Evolutionary conservation across 2,797 vertebrate species (phyloP), one percentile per base, ranked within the genome.

Genomic region (Choloepus didactylus): DNA sequence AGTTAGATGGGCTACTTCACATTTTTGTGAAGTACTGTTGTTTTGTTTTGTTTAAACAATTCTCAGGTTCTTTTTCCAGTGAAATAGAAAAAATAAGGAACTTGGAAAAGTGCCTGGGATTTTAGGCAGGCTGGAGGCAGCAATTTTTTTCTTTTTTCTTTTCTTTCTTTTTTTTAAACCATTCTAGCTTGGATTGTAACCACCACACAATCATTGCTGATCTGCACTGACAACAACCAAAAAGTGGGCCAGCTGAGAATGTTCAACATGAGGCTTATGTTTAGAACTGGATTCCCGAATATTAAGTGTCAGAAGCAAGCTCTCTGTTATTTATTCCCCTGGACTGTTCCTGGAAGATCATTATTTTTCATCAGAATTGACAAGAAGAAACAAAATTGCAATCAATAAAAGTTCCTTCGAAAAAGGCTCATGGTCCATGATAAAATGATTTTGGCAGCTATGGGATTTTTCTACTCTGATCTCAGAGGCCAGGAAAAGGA

Each of bases 341-440:
- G 35, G 88, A 77, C 80, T 73, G 72, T 88, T 97, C 93, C 77
- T 44, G 70, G 95, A 93, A 97, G 96, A 95, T 95, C 97, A 97
- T 97, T 96, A 97, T 96, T 97, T 96, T 95, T 96, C 92, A 95
- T 44, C 6, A 23, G 89, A 89, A 96, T 96, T 2, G 38, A 97
- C 95, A 94, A 91, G 91, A 4, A 97, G 92, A 83, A 91, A 97
- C n/a, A 76, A 95, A 94, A 93, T 87, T 95, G 83, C 77, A 91
- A 97, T 97, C 97, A 88, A 96, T 96, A 96, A 75, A 75, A 93
- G 59, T 89, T 91, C 89, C 95, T 95, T 93, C 29, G 72, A 75
- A 85, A 96, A 93, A 77, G 80, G 90, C 83, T 54, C 82, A 23
- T 35, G 70, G 60, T 81, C 85, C 66, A 25, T 3, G n/a, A 72